phyloP scores from a whole-genome alignment of 2,113 vertebrate genomes.

The Alethe diademata region DNA sequence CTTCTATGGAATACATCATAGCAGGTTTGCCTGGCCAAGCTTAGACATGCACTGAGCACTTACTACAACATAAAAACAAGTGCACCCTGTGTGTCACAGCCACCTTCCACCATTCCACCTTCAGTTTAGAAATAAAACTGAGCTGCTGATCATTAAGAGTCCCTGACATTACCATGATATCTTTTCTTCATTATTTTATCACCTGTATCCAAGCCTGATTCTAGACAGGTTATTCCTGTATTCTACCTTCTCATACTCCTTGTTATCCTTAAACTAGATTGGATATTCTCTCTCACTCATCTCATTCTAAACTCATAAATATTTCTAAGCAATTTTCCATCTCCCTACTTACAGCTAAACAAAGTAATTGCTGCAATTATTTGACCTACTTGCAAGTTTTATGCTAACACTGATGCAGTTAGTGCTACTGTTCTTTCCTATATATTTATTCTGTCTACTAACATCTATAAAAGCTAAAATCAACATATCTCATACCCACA shows the following conservation, averaged over 20 bases:
- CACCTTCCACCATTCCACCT: neutral
- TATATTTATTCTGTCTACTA: neutral
- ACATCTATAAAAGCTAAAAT: neutral
- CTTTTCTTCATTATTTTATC: neutral
- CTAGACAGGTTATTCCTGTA: neutral
- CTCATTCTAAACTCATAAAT: neutral
- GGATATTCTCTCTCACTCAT: neutral
- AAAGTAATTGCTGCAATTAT: neutral
- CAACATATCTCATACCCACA: neutral
- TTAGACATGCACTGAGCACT: neutral
- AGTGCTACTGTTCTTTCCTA: neutral
- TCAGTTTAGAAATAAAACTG: neutral
- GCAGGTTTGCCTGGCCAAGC: neutral
- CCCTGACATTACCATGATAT: neutral
- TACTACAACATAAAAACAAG: neutral
- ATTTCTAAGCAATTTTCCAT: neutral
- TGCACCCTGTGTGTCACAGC: accelerated
- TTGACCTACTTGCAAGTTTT: neutral
- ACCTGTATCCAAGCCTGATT: neutral
- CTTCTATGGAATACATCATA: neutral
- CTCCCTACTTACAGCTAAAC: neutral
- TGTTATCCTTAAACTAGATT: neutral
- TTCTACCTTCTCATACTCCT: neutral
- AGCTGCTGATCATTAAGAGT: neutral
- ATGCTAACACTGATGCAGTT: neutral